phyloP scores from a whole-genome alignment of 1,140 invertebrate genomes.

The Eupristina koningsbergeri region DNA sequence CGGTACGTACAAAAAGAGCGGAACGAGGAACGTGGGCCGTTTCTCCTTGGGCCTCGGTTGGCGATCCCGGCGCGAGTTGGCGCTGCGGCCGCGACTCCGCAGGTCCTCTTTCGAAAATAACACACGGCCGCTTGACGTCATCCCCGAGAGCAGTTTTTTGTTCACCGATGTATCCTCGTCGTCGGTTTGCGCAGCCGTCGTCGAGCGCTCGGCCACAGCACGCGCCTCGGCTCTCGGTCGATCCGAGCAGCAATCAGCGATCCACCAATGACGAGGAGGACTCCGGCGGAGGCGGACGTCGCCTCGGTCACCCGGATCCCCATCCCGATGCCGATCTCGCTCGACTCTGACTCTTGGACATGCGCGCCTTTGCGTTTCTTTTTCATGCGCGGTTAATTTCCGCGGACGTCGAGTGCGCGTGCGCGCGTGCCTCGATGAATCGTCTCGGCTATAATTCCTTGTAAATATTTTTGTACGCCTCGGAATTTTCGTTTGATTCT shows the following conservation, averaged over 20 bases:
- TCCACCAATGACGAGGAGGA: neutral
- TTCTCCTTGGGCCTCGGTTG: slow-evolving; percentile 52
- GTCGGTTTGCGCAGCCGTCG: neutral
- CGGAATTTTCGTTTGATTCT: too few relatives aligned
- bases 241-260: neutral
- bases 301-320: neutral
- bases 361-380: too few relatives aligned
- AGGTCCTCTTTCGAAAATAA: slow-evolving; percentile 73
- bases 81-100: slow-evolving; percentile 54
- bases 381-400: neutral
- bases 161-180: too few relatives aligned
- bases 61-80: slow-evolving; percentile 59
- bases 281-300: neutral
- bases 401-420: neutral
- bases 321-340: too few relatives aligned
- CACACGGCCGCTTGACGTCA: slow-evolving; percentile 72
- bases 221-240: neutral
- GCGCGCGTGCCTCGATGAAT: too few relatives aligned
- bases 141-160: slow-evolving; percentile 47
- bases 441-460: too few relatives aligned
- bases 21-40: neutral
- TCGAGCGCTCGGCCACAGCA: slow-evolving; percentile 1
- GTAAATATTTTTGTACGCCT: too few relatives aligned
- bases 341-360: neutral
- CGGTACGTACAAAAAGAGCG: neutral